Percentiles rank a stretch among this genome's conserved stretches.
phyloP scores from a whole-genome alignment of 2,113 vertebrate genomes.

The Cyphomyrus discorhynchus region DNA sequence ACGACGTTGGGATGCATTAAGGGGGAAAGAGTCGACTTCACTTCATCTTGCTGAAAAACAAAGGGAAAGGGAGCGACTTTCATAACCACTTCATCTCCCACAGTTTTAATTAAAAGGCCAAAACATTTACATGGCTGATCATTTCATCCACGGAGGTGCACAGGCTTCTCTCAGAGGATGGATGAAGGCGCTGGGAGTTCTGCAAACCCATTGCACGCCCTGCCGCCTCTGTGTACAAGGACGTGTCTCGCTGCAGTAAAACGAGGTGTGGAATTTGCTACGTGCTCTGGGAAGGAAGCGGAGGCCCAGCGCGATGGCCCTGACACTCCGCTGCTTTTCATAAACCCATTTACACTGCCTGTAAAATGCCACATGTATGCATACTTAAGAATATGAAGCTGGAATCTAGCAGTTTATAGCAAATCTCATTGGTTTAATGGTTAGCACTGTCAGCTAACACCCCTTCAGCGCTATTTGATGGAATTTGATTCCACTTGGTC shows the following conservation, averaged over 20 bases:
- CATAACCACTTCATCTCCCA: not conserved
- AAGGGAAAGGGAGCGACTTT: not conserved
- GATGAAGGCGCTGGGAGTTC: not conserved
- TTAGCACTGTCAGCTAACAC: not conserved
- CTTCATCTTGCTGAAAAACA: not conserved
- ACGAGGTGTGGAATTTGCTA: not conserved
- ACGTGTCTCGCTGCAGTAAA: not conserved
- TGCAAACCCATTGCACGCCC: not conserved
- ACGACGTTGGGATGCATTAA: not conserved
- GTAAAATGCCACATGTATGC: not conserved
- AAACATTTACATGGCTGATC: slow-evolving; percentile 10
- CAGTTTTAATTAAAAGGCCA: slow-evolving; percentile 18
- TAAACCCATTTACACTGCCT: not conserved
- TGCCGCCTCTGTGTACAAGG: not conserved
- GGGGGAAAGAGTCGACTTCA: not conserved
- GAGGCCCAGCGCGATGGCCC: not conserved
- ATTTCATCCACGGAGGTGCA: not conserved
- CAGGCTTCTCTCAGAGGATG: not conserved
- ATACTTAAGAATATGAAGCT: not conserved
- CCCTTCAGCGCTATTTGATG: not conserved
- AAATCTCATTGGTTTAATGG: not conserved
- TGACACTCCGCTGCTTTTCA: not conserved
- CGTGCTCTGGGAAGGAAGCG: not conserved
- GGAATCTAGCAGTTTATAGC: not conserved
- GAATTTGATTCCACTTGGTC: not conserved